Conservation (phyloP, 2,888 invertebrate genomes). For the Drosophila nr. perissopoda region DNA sequence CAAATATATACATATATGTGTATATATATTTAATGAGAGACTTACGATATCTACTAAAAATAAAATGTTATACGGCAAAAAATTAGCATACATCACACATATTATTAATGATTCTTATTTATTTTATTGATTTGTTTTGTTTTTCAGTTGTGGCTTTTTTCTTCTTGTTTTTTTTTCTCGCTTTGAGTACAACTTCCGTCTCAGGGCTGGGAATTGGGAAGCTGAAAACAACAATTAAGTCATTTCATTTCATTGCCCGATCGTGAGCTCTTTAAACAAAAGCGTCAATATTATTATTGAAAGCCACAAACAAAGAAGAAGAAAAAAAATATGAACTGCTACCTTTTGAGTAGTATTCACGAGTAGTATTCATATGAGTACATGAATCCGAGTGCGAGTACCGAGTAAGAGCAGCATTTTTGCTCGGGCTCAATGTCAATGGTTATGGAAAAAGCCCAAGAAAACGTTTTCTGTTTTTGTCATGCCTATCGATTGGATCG, state of each 20-base stretch:
- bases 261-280: constrained; percentile 66
- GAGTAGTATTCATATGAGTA: constrained; percentile 27
- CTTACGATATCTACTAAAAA: constrained; percentile 69
- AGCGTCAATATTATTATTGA: constrained; percentile 32
- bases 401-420: constrained; percentile 25
- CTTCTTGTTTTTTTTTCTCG: constrained; percentile 20
- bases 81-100: constrained; percentile 71
- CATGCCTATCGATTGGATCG: constrained; percentile 62
- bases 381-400: constrained; percentile 27
- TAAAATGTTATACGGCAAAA: constrained; percentile 39
- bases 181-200: constrained; percentile 59
- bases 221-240: constrained; percentile 68
- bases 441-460: constrained; percentile 56
- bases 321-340: constrained; percentile 26
- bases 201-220: constrained; percentile 38
- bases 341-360: constrained; percentile 29
- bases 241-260: constrained; percentile 56
- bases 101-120: constrained; percentile 70
- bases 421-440: constrained; percentile 60
- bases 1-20: background rate
- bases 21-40: constrained; percentile 8
- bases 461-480: constrained; percentile 39
- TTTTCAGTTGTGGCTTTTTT: constrained; percentile 44
- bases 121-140: constrained; percentile 75
- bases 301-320: background rate